Conservation (phyloP, 2,797 vertebrate species). For the Lepus oiostolus region DNA sequence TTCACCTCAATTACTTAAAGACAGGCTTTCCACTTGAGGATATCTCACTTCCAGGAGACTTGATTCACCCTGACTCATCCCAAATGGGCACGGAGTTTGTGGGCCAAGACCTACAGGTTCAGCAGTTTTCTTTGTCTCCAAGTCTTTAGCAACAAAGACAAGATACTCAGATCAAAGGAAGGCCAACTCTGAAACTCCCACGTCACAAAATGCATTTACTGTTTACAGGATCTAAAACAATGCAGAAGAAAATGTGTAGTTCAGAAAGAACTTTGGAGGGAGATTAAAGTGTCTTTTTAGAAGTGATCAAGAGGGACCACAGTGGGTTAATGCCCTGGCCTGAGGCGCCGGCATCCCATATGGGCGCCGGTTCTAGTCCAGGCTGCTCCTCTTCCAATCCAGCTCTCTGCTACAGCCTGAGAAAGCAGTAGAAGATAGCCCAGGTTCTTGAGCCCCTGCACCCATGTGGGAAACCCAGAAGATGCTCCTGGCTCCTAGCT, state of each 20-base stretch:
- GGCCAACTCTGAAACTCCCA: neutral
- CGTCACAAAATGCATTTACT: neutral
- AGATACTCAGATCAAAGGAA: neutral
- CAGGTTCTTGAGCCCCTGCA: no score
- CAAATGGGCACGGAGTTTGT: neutral
- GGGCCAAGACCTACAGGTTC: neutral
- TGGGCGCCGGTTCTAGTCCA: no score
- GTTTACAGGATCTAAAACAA: neutral
- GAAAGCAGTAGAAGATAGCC: no score
- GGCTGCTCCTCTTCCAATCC: no score
- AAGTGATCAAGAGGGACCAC: neutral
- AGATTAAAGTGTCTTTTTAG: constrained; percentile 13
- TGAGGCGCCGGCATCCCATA: no score
- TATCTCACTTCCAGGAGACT: neutral
- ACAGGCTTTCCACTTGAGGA: neutral
- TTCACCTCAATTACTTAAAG: neutral
- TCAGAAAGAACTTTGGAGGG: neutral
- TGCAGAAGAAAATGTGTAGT: neutral
- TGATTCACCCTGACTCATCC: neutral
- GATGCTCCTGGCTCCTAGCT: no score
- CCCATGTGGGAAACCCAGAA: no score
- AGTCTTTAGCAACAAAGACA: neutral
- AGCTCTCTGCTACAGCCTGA: no score
- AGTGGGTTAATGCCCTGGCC: no score
- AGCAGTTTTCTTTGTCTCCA: neutral